Percentiles rank a stretch among this genome's conserved stretches.
Conservation (phyloP, 2,113 vertebrate genomes). For the Calidris pygmaea region DNA sequence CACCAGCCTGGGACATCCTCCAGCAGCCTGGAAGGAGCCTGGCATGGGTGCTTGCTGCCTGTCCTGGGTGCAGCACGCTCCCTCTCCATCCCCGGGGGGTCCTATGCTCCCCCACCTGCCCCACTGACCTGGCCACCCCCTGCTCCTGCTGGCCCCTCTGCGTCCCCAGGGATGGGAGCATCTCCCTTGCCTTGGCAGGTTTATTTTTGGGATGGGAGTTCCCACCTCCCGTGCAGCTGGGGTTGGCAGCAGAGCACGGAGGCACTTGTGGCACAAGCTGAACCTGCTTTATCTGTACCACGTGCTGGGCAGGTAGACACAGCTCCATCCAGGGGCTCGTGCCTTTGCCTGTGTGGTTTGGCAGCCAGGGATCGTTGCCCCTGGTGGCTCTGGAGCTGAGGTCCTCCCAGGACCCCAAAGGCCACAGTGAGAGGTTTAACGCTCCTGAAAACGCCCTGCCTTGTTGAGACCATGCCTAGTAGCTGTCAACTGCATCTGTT, state of each 20-base stretch:
- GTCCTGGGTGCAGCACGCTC: fast-evolving
- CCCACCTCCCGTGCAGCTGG: fast-evolving
- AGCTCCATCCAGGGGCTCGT: background rate
- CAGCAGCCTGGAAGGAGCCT: background rate
- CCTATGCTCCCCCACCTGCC: background rate
- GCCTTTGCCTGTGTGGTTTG: background rate
- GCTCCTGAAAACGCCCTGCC: background rate
- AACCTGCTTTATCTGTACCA: background rate
- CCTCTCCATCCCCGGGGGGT: fast-evolving
- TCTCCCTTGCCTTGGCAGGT: background rate
- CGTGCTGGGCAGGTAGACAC: background rate
- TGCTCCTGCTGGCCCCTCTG: background rate
- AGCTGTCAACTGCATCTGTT: too few species aligned
- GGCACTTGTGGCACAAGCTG: background rate
- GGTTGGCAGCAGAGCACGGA: background rate
- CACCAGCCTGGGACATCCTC: background rate
- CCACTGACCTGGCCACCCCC: background rate
- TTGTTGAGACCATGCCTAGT: background rate
- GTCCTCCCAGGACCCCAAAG: background rate
- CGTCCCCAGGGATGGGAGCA: background rate
- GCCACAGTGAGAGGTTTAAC: background rate
- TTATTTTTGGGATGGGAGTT: background rate
- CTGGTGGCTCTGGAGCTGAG: background rate
- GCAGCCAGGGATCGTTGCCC: background rate
- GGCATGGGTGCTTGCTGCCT: fast-evolving